Evolutionary conservation across 2,888 invertebrate genomes (phyloP), one percentile per base, ranked within the genome.

Genomic region (Dynastes grantii): DNA sequence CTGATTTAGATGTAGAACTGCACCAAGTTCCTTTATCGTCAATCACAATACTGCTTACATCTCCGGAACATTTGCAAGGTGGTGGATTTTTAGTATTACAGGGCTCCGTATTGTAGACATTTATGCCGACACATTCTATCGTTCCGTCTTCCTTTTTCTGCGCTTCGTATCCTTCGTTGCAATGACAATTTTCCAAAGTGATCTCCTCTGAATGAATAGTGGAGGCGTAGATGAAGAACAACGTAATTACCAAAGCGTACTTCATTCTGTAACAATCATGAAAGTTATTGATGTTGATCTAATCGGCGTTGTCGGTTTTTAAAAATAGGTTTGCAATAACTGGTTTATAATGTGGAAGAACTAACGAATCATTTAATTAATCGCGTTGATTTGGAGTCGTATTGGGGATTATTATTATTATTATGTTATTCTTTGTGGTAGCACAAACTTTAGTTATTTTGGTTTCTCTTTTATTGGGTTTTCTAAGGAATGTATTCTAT

Each of bases 21-120:
- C 83, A 83, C 80, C 79, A 84, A 13, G 80, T 83, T n/a, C 78
- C 77, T 9, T 78, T 78, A 2, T 61, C 45, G 67, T 83, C 84
- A 68, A 78, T 81, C 45, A 82, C 64, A 5, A 82, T 82, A 11
- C 78, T 79, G 6, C 78, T 81, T 13, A 78, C 79, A 5, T 80
- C 78, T 22, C 51, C 79, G 2, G 71, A 76, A 75, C 82, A 83
- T 27, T 65, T 64, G 73, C 83, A 83, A 13, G 67, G 76, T 0
- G 83, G 83, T 22, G 81, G 79, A 32, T 71, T 75, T 27, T 77
- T 77, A n/a, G 79, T 53, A 76, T 81, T 81, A 65, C 84, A 84
- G 2, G 78, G 79, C 32, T 70, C 67, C n/a, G 64, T 55, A n/a
- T 51, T 76, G 55, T 64, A 68, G 11, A 78, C 37, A 6, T 70